Conservation (phyloP, 2,797 vertebrate genomes). For the Pangasius djambal region DNA sequence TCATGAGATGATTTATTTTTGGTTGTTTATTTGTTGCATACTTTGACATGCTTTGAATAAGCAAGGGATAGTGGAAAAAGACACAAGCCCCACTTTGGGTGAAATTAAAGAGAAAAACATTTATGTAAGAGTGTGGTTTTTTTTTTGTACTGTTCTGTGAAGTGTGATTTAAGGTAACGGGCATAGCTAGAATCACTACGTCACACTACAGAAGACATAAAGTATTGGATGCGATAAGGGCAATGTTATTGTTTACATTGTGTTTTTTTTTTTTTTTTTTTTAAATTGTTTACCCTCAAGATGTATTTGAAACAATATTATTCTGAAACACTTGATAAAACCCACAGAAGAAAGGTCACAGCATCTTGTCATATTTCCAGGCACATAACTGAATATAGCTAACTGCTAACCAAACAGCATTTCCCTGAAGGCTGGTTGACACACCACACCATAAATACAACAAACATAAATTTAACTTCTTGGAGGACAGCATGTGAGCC, state of each 20-base stretch:
- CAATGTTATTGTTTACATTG: neutral
- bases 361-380: neutral
- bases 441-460: neutral
- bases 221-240: neutral
- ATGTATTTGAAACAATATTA: neutral
- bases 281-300: neutral
- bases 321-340: neutral
- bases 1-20: too few relatives aligned
- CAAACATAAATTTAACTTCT: neutral
- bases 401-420: neutral
- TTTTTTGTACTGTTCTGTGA: too few relatives aligned
- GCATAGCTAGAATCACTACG: too few relatives aligned
- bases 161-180: too few relatives aligned
- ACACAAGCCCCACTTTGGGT: too few relatives aligned
- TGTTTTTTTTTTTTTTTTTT: neutral
- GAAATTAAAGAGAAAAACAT: too few relatives aligned
- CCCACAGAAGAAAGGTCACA: neutral
- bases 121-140: too few relatives aligned
- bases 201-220: neutral
- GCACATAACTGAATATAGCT: neutral
- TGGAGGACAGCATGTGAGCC: neutral
- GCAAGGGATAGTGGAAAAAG: too few relatives aligned
- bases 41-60: too few relatives aligned
- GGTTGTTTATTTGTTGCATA: too few relatives aligned
- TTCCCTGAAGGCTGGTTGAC: conserved; percentile 1